Conservation (phyloP, 2,888 invertebrate species). For the Dicyrtomina minuta region DNA sequence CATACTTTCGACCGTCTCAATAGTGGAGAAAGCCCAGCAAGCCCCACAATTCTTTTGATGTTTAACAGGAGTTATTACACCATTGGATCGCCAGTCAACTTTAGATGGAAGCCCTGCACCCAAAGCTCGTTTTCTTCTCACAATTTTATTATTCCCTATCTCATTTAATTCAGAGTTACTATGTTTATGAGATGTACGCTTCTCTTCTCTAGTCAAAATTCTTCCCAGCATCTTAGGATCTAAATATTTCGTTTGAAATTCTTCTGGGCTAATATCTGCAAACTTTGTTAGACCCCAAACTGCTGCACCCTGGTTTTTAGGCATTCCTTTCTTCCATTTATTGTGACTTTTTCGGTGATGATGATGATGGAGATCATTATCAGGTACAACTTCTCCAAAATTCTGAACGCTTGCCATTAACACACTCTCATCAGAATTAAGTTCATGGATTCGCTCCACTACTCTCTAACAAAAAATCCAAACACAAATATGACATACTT, state of each 20-base stretch:
- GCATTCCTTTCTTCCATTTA: conserved; percentile 48
- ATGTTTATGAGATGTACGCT: conserved; percentile 35
- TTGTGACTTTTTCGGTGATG: conserved; percentile 35
- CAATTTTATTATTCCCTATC: conserved; percentile 27
- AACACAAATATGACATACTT: neutral
- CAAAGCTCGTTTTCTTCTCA: conserved; percentile 41
- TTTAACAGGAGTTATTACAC: conserved; percentile 67
- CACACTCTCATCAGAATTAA: conserved; percentile 1
- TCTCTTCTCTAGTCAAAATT: conserved; percentile 39
- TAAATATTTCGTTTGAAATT: conserved; percentile 62
- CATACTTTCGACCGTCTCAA: conserved; percentile 76
- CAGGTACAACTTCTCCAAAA: neutral
- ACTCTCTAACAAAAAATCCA: neutral
- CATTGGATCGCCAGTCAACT: conserved; percentile 67
- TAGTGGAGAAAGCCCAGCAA: conserved; percentile 82
- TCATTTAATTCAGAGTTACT: conserved; percentile 11
- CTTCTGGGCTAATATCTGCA: conserved; percentile 66
- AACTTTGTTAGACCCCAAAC: conserved; percentile 65
- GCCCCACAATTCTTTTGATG: conserved; percentile 78
- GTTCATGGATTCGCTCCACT: conserved; percentile 16
- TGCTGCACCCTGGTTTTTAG: conserved; percentile 56
- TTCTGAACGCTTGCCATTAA: too few relatives aligned
- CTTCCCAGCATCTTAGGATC: conserved; percentile 54
- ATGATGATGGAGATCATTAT: neutral
- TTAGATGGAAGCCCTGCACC: conserved; percentile 58